phyloP scores from a whole-genome alignment of 2,113 vertebrate genomes.

The Pitta sordida region DNA sequence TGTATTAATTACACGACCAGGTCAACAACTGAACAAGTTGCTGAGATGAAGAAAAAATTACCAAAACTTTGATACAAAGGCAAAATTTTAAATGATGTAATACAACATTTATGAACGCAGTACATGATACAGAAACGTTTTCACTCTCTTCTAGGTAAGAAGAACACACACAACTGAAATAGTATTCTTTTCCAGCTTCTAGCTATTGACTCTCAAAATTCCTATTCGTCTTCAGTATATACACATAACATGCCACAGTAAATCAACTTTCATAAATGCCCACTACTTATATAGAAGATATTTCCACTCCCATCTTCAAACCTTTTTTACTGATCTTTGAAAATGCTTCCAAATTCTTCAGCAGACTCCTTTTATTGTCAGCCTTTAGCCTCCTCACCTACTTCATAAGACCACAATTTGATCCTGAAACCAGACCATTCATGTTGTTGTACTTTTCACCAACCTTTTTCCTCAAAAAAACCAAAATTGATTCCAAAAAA shows the following conservation, averaged over 20 bases:
- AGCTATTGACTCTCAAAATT: neutral
- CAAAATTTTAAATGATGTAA: neutral
- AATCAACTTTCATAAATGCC: neutral
- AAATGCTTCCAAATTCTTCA: neutral
- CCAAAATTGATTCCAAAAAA: neutral
- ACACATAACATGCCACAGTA: neutral
- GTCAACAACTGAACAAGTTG: neutral
- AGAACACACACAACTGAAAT: neutral
- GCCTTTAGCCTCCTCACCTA: neutral
- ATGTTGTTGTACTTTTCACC: neutral
- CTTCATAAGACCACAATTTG: neutral
- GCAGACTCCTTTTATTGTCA: neutral
- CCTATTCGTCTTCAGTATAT: neutral
- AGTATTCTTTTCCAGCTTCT: neutral
- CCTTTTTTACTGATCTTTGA: neutral
- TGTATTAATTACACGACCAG: neutral
- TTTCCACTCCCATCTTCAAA: neutral
- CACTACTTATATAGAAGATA: neutral
- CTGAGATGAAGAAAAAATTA: neutral
- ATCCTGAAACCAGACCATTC: neutral
- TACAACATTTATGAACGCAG: neutral
- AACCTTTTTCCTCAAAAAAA: neutral
- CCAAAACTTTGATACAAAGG: neutral
- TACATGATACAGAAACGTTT: neutral
- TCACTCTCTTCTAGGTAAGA: neutral